Conservation (phyloP, 2,888 invertebrate species). For the Drosophila testacea region DNA sequence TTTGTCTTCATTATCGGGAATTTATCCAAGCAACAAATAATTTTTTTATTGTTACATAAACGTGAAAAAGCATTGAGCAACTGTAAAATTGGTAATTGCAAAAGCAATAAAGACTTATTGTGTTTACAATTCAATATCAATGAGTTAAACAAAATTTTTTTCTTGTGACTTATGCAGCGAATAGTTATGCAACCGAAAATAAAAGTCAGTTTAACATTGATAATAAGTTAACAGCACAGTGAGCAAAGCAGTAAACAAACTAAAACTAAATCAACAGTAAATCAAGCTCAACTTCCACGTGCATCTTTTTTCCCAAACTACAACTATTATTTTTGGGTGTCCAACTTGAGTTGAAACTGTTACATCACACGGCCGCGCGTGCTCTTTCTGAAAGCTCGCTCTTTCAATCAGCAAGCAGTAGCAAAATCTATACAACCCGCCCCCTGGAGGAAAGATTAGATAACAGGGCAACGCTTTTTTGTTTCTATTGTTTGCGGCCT, state of each 20-base stretch:
- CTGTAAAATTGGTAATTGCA: slow-evolving; percentile 9
- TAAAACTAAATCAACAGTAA: not conserved
- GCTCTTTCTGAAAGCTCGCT: slow-evolving; percentile 60
- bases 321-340: slow-evolving; percentile 4
- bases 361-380: slow-evolving; percentile 74
- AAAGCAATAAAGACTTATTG: slow-evolving; percentile 9
- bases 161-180: slow-evolving; percentile 22
- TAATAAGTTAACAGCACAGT: slow-evolving; percentile 18
- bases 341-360: slow-evolving; percentile 30
- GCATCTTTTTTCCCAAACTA: slow-evolving; percentile 10
- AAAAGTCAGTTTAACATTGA: not conserved
- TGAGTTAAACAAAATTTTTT: slow-evolving; percentile 39
- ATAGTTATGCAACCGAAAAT: slow-evolving; percentile 68
- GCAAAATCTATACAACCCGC: slow-evolving; percentile 6
- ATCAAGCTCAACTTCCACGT: slow-evolving; percentile 21
- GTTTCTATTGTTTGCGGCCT: slow-evolving; percentile 16
- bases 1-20: slow-evolving; percentile 1
- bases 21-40: slow-evolving; percentile 4
- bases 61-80: slow-evolving; percentile 21
- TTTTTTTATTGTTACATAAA: slow-evolving; percentile 65
- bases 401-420: slow-evolving; percentile 15
- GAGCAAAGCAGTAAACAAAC: slow-evolving; percentile 34
- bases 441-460: slow-evolving; percentile 61
- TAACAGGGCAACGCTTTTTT: slow-evolving; percentile 47
- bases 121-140: slow-evolving; percentile 35